These are phyloP conservation scores for Cynopterus sphinx DNA, from an alignment of 2,797 vertebrate species.

Conservation along the genomic window DNA sequence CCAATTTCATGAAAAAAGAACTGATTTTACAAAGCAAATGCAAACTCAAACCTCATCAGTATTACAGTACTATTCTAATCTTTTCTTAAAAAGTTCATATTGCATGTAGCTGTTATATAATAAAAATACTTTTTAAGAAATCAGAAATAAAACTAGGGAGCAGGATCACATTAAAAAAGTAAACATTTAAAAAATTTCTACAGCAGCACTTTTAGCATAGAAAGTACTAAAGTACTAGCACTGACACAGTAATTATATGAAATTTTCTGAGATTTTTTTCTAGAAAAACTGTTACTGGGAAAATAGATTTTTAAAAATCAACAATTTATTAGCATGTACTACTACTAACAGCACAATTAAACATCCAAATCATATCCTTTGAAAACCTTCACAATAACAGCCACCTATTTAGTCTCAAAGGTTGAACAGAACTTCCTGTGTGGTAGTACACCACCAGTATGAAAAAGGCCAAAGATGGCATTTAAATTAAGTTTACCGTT, in stretches of 20 bases:
- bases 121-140: conserved; percentile 38
- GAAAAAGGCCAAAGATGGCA: background rate
- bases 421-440: background rate
- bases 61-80: background rate
- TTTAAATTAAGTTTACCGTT: conserved; percentile 30
- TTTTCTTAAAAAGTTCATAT: conserved; percentile 38
- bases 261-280: conserved; percentile 33
- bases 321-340: background rate
- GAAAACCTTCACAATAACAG: conserved; percentile 29
- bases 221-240: background rate
- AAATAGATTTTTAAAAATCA: background rate
- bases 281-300: background rate
- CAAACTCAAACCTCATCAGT: conserved; percentile 9
- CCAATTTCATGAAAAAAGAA: conserved; percentile 76
- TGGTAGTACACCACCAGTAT: background rate
- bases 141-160: conserved; percentile 47
- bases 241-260: background rate
- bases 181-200: conserved; percentile 31
- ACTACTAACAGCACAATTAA: conserved; percentile 33
- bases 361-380: background rate
- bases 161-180: conserved; percentile 49
- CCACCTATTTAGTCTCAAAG: background rate
- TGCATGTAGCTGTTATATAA: conserved; percentile 7
- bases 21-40: conserved; percentile 49
- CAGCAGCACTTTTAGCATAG: conserved; percentile 12